These are phyloP conservation scores for Agrochola litura DNA, from an alignment of 2,888 invertebrate genomes.

Conservation along the genomic window DNA sequence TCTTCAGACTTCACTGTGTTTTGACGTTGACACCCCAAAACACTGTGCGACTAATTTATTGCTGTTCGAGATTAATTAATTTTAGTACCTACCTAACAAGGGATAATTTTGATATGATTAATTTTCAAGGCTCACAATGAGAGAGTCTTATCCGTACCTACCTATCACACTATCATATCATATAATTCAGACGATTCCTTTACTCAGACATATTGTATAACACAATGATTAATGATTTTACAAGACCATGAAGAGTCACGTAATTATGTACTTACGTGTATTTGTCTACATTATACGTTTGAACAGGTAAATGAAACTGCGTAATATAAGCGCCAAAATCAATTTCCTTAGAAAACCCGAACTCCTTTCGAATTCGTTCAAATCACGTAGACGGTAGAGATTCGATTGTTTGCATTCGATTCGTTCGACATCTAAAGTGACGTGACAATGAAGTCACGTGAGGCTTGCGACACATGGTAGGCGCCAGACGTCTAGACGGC, in stretches of 20 bases:
- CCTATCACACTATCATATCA: conserved; percentile 8
- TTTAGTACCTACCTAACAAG: conserved; percentile 1
- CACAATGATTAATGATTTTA: conserved; percentile 9
- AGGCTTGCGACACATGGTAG: conserved; percentile 77
- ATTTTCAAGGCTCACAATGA: conserved; percentile 15
- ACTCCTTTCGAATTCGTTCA: conserved; percentile 14
- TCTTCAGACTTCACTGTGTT: conserved; percentile 17
- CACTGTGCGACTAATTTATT: conserved; percentile 14
- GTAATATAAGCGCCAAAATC: not conserved
- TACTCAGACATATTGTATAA: conserved; percentile 10
- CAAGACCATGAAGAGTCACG: not conserved
- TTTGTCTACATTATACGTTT: conserved; percentile 12
- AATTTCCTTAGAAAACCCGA: conserved; percentile 9
- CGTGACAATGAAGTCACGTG: conserved; percentile 67
- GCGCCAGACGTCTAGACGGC: conserved; percentile 85
- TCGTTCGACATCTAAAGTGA: conserved; percentile 49
- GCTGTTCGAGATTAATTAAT: conserved; percentile 10
- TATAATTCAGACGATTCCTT: conserved; percentile 22
- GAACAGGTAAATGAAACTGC: conserved; percentile 6
- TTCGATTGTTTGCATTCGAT: conserved; percentile 37
- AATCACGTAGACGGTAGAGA: conserved; percentile 7
- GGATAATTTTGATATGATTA: conserved; percentile 14
- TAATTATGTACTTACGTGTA: not conserved
- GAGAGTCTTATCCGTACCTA: not conserved
- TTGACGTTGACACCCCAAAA: conserved; percentile 9